Evolutionary conservation across 2,888 invertebrate genomes (phyloP), one percentile per base, ranked within the genome.

Genomic region (Serripes groenlandicus): DNA sequence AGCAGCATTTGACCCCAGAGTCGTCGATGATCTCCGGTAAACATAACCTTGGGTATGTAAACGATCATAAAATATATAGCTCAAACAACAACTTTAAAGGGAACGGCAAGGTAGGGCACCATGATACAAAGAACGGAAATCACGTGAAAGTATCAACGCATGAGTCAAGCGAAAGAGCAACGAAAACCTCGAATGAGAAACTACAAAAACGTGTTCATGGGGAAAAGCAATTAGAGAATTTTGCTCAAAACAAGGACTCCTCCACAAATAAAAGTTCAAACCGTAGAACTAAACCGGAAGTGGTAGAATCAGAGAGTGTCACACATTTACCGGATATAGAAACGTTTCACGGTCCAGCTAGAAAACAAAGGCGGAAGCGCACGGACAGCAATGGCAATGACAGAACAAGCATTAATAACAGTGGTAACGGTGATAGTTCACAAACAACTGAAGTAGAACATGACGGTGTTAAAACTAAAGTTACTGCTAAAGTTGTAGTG

Each of bases 1-100:
- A 87, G 73, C 68, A 81, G 26, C 87, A 88, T 64, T 64, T 90
- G 49, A 74, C 90, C 15, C 90, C 90, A 2, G 60, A 54, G 5
- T 58, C 75, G 35, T 90, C 90, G 15, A 52, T 86, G 49, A 73
- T 79, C 23, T 66, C 79, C 37, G 84, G 84, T 56, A 75, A 56
- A 62, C 72, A 75, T 30, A 82, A 84, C 69, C 73, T 84, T 9
- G 83, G 77, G 11, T 80, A 79, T 34, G 80, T 80, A 49, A 62
- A 75, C 18, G 86, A 84, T 35, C 75, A 32, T 23, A 64, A 58
- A 32, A 72, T 60, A 34, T 32, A 54, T 21, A 52, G 73, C 60
- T 54, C 71, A 34, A 71, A 71, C 23, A 56, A 26, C 32, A 28
- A 32, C 23, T 21, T 42, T 37, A 77, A 75, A 54, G 62, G 70